These are phyloP conservation scores for Amazona ochrocephala DNA, from an alignment of 2,797 vertebrate genomes.

Conservation along the genomic window DNA sequence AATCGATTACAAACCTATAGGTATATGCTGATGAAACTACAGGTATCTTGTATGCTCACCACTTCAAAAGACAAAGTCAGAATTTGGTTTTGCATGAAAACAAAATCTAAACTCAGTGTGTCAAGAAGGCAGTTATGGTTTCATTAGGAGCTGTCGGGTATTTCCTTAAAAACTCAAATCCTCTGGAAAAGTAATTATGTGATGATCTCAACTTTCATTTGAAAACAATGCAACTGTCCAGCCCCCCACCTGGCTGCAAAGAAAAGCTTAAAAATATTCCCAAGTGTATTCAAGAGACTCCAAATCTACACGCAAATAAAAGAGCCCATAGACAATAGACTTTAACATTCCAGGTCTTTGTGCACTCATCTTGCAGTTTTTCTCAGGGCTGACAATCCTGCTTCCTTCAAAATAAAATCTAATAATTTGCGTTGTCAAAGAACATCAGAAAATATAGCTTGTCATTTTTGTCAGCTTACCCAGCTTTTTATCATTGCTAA, in stretches of 20 bases:
- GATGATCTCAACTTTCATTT: neutral
- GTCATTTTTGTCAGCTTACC: slow-evolving; percentile 39
- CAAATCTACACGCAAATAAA: neutral
- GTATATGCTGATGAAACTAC: neutral
- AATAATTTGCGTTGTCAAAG: slow-evolving; percentile 10
- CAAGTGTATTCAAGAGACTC: neutral
- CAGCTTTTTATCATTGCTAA: neutral
- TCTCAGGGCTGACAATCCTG: slow-evolving; percentile 4
- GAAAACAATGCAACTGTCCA: neutral
- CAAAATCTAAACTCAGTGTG: neutral
- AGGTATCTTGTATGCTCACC: neutral
- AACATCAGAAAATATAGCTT: slow-evolving; percentile 29
- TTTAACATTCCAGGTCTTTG: slow-evolving; percentile 13
- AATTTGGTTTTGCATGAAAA: neutral
- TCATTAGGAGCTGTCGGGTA: neutral
- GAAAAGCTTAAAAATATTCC: neutral
- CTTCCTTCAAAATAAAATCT: neutral
- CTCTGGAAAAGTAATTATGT: neutral
- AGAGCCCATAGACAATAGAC: neutral
- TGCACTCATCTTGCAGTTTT: neutral
- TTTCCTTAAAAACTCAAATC: neutral
- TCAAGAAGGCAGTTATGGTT: neutral
- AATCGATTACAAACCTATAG: neutral
- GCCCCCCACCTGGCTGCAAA: neutral
- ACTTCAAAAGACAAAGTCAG: neutral